Conservation (phyloP, 2,797 vertebrate species). For the Poeciliopsis gracilis region DNA sequence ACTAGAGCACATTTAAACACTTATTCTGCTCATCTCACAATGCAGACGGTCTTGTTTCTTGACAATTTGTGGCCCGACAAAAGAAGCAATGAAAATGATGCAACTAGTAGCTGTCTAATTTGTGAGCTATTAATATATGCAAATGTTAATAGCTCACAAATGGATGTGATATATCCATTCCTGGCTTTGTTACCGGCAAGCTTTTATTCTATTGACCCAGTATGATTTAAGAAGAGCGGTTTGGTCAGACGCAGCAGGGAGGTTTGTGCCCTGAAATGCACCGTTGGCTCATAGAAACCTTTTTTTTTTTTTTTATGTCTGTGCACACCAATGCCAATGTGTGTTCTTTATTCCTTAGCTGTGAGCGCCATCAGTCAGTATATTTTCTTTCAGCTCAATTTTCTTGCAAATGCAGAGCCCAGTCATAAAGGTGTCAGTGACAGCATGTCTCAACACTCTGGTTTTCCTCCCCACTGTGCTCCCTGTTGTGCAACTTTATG, state of each 20-base stretch:
- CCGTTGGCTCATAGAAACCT: conserved; percentile 46
- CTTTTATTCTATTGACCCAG: conserved; percentile 51
- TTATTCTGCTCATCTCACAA: conserved; percentile 49
- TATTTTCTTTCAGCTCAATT: conserved; percentile 47
- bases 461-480: conserved; percentile 43
- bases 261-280: conserved; percentile 59
- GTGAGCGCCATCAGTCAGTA: conserved; percentile 39
- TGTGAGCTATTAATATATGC: conserved; percentile 2
- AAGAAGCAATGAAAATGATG: conserved; percentile 46
- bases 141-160: no score
- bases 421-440: conserved; percentile 59
- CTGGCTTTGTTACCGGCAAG: conserved; percentile 41
- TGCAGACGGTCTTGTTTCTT: not conserved
- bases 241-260: conserved; percentile 42
- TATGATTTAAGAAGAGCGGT: conserved; percentile 29
- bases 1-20: conserved; percentile 19
- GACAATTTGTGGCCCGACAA: not conserved
- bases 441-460: conserved; percentile 29
- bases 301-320: conserved; percentile 37
- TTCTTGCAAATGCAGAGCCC: conserved; percentile 40
- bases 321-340: conserved; percentile 33
- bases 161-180: not conserved
- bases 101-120: conserved; percentile 18
- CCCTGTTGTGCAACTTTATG: conserved; percentile 62
- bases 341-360: conserved; percentile 41